Evolutionary conservation across 2,888 invertebrate species (phyloP), one percentile per base, ranked within the genome.

Genomic region (Cerastoderma edule): DNA sequence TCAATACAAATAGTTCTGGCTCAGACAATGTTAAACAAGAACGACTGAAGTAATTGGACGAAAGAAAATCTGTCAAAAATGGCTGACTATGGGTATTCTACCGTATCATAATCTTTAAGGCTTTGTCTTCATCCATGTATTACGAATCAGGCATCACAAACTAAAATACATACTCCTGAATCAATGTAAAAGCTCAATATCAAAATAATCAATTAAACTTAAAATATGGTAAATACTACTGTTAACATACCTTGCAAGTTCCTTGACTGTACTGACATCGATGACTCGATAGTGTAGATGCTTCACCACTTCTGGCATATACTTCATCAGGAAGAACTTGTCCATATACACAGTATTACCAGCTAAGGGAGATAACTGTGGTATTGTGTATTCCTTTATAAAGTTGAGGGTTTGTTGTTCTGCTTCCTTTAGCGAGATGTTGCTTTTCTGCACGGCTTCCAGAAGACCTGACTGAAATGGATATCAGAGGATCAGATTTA

Each of bases 261-360:
- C 98, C 92, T 98, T 98, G 24, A 99, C 93, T 0, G 96, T 95
- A 44, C 96, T 97, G 1, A 98, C 98, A 94, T 99, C 99, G 80
- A 99, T 95, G 56, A 97, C 96, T 87, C 99, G 95, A 92, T 99
- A 98, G 91, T 99, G 98, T 83, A 99, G 93, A 91, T 97, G 96
- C 0, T 95, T 91, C 89, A 96, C 92, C 6, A 99, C 93, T 54
- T 85, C 93, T 0, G 97, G 98, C 96, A 98, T 97, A 90, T 96
- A 95, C 93, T 96, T 96, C 16, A 92, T 90, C 30, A 99, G 90
- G 93, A 99, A 99, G 67, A 95, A 84, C 80, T 96, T 94, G 92
- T 99, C 99, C 94, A 96, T 95, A 87, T 97, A 96, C 3, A 98
- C 95, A 67, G 96, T 95, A 93, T 97, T 99, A 0, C 99, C 99